Percentiles rank a stretch among this genome's conserved stretches.
Conservation (phyloP, 2,113 vertebrate species). For the Corythoichthys haematopterus region DNA sequence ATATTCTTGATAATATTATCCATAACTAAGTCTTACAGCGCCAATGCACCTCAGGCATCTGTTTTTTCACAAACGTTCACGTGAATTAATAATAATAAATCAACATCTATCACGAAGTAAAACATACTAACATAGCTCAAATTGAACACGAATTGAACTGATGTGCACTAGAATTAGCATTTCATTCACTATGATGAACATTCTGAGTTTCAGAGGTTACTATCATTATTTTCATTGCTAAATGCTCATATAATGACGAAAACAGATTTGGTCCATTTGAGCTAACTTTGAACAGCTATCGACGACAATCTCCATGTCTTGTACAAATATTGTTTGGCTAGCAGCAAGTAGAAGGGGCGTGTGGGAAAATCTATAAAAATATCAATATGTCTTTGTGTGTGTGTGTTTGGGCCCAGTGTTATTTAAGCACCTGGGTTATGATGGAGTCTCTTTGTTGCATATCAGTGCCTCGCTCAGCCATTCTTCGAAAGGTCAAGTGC, state of each 20-base stretch:
- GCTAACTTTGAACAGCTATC: background rate
- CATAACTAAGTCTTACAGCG: background rate
- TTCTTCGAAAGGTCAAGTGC: slow-evolving; percentile 24
- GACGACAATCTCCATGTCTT: background rate
- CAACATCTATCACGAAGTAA: no score
- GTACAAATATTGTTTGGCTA: background rate
- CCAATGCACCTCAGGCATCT: background rate
- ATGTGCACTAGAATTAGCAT: no score
- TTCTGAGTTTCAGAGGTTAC: no score
- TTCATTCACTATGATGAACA: no score
- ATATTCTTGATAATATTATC: background rate
- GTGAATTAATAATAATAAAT: no score
- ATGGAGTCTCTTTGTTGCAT: slow-evolving; percentile 2
- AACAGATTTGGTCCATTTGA: background rate
- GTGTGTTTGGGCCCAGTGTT: slow-evolving; percentile 9
- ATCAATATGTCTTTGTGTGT: slow-evolving; percentile 2
- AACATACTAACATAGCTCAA: no score
- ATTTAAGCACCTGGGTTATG: slow-evolving; percentile 6
- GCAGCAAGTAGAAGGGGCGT: background rate
- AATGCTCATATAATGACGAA: background rate
- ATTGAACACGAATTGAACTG: no score
- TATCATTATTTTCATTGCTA: background rate
- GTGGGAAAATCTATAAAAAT: background rate
- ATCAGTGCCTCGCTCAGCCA: background rate
- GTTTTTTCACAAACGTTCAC: background rate